Conservation (phyloP, 1,140 invertebrate species). For the Sesamia nonagrioides region DNA sequence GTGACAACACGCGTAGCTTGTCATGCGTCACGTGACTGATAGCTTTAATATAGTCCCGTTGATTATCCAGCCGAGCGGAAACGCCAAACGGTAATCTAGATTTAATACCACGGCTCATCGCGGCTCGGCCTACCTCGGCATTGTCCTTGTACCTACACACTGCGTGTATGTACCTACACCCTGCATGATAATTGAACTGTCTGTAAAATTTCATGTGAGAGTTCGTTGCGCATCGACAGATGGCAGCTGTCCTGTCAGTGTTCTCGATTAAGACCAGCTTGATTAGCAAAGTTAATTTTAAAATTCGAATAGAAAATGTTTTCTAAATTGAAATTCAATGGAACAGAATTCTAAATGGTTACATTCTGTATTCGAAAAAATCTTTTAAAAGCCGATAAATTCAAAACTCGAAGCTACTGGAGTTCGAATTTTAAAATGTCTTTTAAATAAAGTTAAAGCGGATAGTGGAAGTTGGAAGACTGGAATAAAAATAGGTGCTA, state of each 20-base stretch:
- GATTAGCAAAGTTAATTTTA: constrained; percentile 14
- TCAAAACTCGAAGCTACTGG: constrained; percentile 40
- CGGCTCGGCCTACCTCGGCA: constrained; percentile 61
- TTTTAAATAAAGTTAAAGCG: constrained; percentile 44
- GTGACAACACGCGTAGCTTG: constrained; percentile 73
- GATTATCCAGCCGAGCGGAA: constrained; percentile 82
- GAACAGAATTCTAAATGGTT: background rate
- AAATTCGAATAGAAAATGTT: constrained; percentile 5
- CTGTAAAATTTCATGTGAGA: constrained; percentile 23
- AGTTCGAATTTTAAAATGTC: constrained; percentile 43
- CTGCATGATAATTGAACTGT: constrained; percentile 39
- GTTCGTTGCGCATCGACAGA: constrained; percentile 8
- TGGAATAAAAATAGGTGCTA: constrained; percentile 40
- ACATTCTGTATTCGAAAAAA: constrained; percentile 14
- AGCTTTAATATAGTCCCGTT: constrained; percentile 85
- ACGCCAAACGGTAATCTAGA: constrained; percentile 85
- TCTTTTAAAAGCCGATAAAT: constrained; percentile 40
- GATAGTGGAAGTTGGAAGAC: constrained; percentile 39
- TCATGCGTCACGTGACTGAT: constrained; percentile 82
- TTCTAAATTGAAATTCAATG: background rate
- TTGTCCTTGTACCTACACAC: constrained; percentile 58
- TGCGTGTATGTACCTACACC: constrained; percentile 40
- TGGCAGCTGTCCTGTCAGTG: background rate
- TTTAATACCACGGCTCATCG: constrained; percentile 84
- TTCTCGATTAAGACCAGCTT: background rate